Base-by-base conservation (phyloP, 2,888 invertebrate species). In the Parascotia fuliginaria region DNA sequence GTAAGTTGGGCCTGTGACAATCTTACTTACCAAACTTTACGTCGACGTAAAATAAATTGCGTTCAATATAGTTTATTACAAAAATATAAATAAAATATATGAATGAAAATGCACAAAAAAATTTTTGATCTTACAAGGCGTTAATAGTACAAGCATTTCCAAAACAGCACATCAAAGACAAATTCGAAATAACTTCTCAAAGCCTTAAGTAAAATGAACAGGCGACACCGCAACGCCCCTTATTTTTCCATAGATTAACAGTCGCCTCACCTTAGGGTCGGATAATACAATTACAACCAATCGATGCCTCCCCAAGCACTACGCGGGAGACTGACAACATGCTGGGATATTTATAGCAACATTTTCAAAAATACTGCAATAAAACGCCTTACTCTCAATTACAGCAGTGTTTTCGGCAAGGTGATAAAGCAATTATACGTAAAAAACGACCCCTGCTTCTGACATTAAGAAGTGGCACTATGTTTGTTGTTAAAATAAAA, bases 241-340 rank as follows among this genome's bases (percentile, higher is more conserved):
- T 78, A 56, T 63, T 63, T 67, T 78, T 77, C 70, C 78, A 73
- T 77, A 80, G 81, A 83, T 85, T 82, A 85, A 80, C 79, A 77
- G 73, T 68, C 76, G 65, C 77, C 81, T 79, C 74, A 79, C 75
- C 74, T 75, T 73, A 62, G 81, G 87, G 85, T 78, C 72, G 73
- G 73, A 77, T 87, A 87, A 89, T 87, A 81, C 81, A 86, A 89
- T 89, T 88, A 88, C 75, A 63, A 73, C 73, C 85, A 87, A 87
- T 87, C 87, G 87, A 87, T 87, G 85, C 69, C 73, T 74, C 82
- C 81, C 85, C 78, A 64, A 76, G 83, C 31, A 45, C 70, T 56
- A 57, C 63, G 62, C 28, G 12, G 44, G 70, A 73, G 76, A 70
- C 72, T 60, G 51, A 62, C 71, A 75, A 71, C 85, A 76, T 70